Percentiles rank a stretch among this genome's conserved stretches.
These are phyloP conservation scores for Phrixothrix hirtus DNA, from an alignment of 2,888 invertebrate genomes.

Conservation along the genomic window DNA sequence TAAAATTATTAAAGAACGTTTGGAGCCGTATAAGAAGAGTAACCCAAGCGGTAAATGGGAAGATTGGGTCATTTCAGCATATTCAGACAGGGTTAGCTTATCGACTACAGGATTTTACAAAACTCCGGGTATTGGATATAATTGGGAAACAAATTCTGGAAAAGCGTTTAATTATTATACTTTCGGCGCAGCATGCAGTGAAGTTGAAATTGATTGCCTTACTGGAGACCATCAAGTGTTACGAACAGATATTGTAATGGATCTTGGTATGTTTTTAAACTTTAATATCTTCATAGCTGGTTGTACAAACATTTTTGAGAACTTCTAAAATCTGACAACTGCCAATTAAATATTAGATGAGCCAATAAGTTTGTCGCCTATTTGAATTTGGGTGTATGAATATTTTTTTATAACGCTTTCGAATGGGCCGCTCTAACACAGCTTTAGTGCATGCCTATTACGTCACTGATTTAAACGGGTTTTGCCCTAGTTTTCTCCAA, in stretches of 20 bases:
- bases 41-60: constrained; percentile 83
- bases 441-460: no score
- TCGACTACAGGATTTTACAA: constrained; percentile 84
- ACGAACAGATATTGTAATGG: constrained; percentile 94
- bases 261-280: constrained; percentile 77
- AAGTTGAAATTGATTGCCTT: constrained; percentile 91
- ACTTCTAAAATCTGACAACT: no score
- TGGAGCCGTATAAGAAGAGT: constrained; percentile 73
- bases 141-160: constrained; percentile 72
- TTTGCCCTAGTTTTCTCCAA: no score
- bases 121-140: constrained; percentile 74
- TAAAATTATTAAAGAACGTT: constrained; percentile 68
- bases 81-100: constrained; percentile 74
- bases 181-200: constrained; percentile 82
- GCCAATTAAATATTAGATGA: no score
- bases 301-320: no score
- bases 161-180: constrained; percentile 82
- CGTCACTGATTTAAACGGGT: no score
- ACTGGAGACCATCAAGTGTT: constrained; percentile 92
- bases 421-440: no score
- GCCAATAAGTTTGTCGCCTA: no score
- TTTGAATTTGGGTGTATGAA: no score
- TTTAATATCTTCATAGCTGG: no score
- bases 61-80: constrained; percentile 79
- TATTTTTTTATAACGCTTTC: no score